Conservation (phyloP, 1,140 invertebrate species). For the Stenopsyche tienmushanensis region DNA sequence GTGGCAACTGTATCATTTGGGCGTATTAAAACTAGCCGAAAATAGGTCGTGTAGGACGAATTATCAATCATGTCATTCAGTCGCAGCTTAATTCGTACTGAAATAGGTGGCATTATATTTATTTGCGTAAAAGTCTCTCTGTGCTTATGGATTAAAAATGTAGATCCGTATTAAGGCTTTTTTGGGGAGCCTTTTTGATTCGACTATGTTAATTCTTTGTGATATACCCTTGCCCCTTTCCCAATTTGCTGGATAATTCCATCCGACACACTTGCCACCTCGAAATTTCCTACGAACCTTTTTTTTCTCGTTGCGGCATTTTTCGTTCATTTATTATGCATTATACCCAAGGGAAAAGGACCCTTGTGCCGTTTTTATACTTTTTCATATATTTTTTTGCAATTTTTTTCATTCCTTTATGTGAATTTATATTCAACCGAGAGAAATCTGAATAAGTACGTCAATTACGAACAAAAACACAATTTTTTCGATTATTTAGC, state of each 20-base stretch:
- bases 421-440: background rate
- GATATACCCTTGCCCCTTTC: slow-evolving; percentile 24
- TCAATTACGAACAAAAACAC: background rate
- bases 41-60: too few species aligned
- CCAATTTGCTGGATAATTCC: slow-evolving; percentile 25
- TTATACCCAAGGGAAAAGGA: slow-evolving; percentile 12
- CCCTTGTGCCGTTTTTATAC: slow-evolving; percentile 5
- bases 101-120: background rate
- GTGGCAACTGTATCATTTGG: too few species aligned
- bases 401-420: background rate
- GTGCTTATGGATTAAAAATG: background rate
- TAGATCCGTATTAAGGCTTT: background rate
- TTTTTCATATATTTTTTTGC: background rate
- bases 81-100: background rate
- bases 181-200: slow-evolving; percentile 4
- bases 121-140: background rate
- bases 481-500: too few species aligned
- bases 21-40: too few species aligned
- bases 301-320: slow-evolving; percentile 27
- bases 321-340: slow-evolving; percentile 36
- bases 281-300: slow-evolving; percentile 21
- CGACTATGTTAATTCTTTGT: slow-evolving; percentile 26
- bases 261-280: slow-evolving; percentile 26
- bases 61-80: too few species aligned
- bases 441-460: background rate